Conservation (phyloP, 2,888 invertebrate genomes). For the Leptothorax acervorum region DNA sequence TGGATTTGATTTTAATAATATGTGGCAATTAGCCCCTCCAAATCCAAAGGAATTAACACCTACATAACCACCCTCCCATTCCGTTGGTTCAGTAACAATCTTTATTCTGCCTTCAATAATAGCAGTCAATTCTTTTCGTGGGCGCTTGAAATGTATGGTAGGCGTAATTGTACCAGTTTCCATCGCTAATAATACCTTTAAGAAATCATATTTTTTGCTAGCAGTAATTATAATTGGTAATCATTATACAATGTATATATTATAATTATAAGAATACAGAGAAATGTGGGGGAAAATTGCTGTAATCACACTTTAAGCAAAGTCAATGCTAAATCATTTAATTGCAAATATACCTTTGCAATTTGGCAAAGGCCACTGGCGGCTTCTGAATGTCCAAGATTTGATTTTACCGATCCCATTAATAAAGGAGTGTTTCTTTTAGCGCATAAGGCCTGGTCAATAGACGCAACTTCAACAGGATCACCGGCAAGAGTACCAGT, state of each 20-base stretch:
- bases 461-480: too few species aligned
- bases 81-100: slow-evolving; percentile 7
- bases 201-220: too few species aligned
- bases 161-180: slow-evolving; percentile 85
- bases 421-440: slow-evolving; percentile 48
- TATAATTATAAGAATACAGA: too few species aligned
- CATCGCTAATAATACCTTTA: slow-evolving; percentile 63
- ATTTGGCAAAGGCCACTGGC: slow-evolving; percentile 54
- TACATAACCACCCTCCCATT: slow-evolving; percentile 80
- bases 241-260: too few species aligned
- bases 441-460: too few species aligned
- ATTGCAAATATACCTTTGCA: slow-evolving; percentile 57
- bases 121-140: slow-evolving; percentile 71
- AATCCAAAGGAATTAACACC: slow-evolving; percentile 57
- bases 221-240: background rate
- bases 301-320: too few species aligned
- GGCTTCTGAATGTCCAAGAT: slow-evolving; percentile 62
- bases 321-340: background rate
- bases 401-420: slow-evolving; percentile 71
- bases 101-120: slow-evolving; percentile 62
- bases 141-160: slow-evolving; percentile 87
- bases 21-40: slow-evolving; percentile 53
- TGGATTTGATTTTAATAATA: slow-evolving; percentile 59
- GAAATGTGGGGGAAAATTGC: too few species aligned
- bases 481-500: too few species aligned